These are phyloP conservation scores for Sarotherodon lohbergeri DNA, from an alignment of 2,113 vertebrate species.

Conservation along the genomic window DNA sequence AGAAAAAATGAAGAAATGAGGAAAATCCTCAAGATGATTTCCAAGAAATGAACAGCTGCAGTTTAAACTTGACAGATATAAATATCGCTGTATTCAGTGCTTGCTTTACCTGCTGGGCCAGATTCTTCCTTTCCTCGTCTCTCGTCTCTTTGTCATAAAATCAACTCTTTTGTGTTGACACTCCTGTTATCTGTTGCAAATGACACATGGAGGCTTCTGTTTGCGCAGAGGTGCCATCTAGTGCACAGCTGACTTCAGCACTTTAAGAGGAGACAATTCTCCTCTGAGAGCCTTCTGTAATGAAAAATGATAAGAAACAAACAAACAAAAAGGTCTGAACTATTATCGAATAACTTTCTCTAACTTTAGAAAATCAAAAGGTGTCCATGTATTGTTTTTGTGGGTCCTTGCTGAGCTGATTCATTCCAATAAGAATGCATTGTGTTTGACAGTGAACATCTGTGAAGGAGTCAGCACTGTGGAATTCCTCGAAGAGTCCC, in stretches of 20 bases:
- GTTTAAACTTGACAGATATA: not conserved
- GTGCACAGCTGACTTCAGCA: not conserved
- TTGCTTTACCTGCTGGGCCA: conserved; percentile 5
- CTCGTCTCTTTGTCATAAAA: not conserved
- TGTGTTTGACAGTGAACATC: not conserved
- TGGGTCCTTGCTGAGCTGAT: not conserved
- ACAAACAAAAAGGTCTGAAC: not conserved
- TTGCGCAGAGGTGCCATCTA: conserved; percentile 40
- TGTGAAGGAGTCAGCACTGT: not conserved
- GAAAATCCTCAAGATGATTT: not conserved
- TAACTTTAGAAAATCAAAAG: not conserved
- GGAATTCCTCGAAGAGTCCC: not conserved
- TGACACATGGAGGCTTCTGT: not conserved
- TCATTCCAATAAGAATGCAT: not conserved
- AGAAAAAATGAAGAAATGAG: not conserved
- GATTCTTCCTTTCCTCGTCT: not conserved
- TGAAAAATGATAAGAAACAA: not conserved
- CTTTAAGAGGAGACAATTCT: not conserved
- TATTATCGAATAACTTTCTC: not conserved
- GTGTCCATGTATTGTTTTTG: not conserved
- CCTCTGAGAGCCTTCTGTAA: not conserved
- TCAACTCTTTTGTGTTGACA: not conserved
- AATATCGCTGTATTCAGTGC: not conserved
- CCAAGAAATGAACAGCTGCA: not conserved
- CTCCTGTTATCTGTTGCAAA: not conserved